A percentile compares a stretch with the other conserved stretches of the same genome.
Conservation (phyloP, 2,888 invertebrate species). For the Agrilus biguttatus region DNA sequence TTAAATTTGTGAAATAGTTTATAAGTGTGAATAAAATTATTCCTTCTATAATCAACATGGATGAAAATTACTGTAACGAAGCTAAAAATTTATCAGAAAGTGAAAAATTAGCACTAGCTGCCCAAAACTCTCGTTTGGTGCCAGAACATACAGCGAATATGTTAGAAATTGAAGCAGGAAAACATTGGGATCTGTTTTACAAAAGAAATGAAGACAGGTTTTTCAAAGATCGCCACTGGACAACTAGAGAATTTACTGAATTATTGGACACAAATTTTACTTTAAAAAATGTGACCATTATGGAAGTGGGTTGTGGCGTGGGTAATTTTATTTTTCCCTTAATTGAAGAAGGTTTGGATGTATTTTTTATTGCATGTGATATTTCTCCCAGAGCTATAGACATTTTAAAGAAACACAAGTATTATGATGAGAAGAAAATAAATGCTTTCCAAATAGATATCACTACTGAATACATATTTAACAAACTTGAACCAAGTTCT, state of each 20-base stretch:
- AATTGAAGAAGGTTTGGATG: slow-evolving; percentile 58
- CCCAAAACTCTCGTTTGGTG: slow-evolving; percentile 54
- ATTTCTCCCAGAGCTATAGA: slow-evolving; percentile 83
- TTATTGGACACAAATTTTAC: slow-evolving; percentile 42
- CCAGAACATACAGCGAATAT: slow-evolving; percentile 60
- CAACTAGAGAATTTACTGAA: slow-evolving; percentile 83
- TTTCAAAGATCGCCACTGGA: slow-evolving; percentile 95
- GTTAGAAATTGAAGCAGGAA: slow-evolving; percentile 69
- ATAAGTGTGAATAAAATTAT: no score
- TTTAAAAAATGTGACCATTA: slow-evolving; percentile 27
- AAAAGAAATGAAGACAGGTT: slow-evolving; percentile 87
- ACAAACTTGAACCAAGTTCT: slow-evolving; percentile 33
- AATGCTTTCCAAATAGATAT: slow-evolving; percentile 77
- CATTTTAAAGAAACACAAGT: slow-evolving; percentile 56
- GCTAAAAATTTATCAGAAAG: no score
- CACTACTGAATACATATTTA: slow-evolving; percentile 51
- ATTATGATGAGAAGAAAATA: slow-evolving; percentile 51
- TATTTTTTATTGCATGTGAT: slow-evolving; percentile 79
- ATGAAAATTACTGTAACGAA: no score
- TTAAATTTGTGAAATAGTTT: no score
- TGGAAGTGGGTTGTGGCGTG: slow-evolving; percentile 92
- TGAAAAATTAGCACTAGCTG: no score
- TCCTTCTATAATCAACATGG: no score
- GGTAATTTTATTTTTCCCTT: slow-evolving; percentile 94
- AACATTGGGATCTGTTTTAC: slow-evolving; percentile 94